Percentiles rank a stretch among this genome's conserved stretches.
These are phyloP conservation scores for Tyto alba DNA, from an alignment of 2,113 vertebrate species.

Conservation along the genomic window DNA sequence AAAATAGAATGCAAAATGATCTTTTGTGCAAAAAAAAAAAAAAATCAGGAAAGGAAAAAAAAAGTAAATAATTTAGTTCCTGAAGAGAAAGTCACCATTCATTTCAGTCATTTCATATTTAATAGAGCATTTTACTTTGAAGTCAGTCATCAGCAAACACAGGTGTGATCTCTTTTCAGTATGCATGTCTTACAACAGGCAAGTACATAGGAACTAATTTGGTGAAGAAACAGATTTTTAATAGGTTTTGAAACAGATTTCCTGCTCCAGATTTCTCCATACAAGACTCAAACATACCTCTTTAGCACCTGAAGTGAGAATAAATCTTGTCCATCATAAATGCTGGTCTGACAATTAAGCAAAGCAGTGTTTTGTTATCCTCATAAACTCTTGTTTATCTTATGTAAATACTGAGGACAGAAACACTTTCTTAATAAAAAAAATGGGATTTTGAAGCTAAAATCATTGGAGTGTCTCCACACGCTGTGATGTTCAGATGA, in stretches of 20 bases:
- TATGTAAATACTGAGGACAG: not conserved
- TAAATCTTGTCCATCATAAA: not conserved
- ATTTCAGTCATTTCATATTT: slow-evolving; percentile 13
- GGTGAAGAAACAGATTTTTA: not conserved
- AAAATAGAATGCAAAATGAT: not conserved
- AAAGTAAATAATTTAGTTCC: not conserved
- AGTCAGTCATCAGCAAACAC: not conserved
- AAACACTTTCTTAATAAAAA: not conserved
- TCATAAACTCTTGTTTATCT: not conserved
- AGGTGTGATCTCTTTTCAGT: not conserved
- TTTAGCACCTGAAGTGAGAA: not conserved
- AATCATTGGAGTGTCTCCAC: not conserved
- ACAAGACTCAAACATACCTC: not conserved
- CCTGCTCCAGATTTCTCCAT: not conserved
- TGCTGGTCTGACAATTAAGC: rapidly evolving
- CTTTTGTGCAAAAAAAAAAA: not conserved
- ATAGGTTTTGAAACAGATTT: not conserved
- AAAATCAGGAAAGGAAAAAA: not conserved
- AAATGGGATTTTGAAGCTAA: not conserved
- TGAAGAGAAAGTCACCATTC: not conserved
- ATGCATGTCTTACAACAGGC: not conserved
- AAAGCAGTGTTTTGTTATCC: not conserved
- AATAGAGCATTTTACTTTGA: slow-evolving; percentile 11
- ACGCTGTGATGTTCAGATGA: not conserved
- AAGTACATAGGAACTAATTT: not conserved